Evolutionary conservation across 2,797 vertebrate species (phyloP), one percentile per base, ranked within the genome.

Genomic region (Sebastiscus tertius): DNA sequence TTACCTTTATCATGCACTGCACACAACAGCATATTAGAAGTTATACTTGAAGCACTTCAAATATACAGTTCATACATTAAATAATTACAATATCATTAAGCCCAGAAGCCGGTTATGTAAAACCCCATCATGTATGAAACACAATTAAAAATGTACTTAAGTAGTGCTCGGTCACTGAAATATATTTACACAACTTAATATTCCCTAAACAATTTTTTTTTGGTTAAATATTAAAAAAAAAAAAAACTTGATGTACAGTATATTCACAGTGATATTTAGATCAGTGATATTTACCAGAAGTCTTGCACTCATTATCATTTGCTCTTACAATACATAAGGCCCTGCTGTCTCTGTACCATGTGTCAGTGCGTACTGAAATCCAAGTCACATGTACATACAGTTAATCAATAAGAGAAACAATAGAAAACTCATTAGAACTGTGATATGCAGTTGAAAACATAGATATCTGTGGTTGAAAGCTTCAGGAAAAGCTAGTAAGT

Each of bases 161-260:
- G 16, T 62, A 56, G 61, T 54, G 33, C 18, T 49, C 3, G 58
- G 26, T 76, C 31, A 58, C 4, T 27, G 8, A 69, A 77, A 81
- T 55, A 74, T 75, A 85, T 79, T 59, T 77, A 85, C 65, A 89
- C 22, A 36, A 0, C 6, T 65, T 46, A 33, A 34, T 56, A 68
- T 33, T 70, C 65, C 0, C 2, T 33, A 60, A 27, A 72, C 7
- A 64, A 49, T 72, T 31, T 0, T 56, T 52, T 52, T 18, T 26
- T 59, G 54, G 56, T 85, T 80, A 54, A 81, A 80, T 72, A 87
- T 24, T 22, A 31, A 39, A 39, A 39, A 66, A 39, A 39, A 66
- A 39, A 65, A 88, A 70, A 84, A 60, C 6, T 49, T 5, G 62
- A 65, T 74, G 26, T 65, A 29, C 69, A 79, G 22, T 66, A 34